Evolutionary conservation across 2,888 invertebrate species (phyloP).

Genomic region (Lithophane socia): DNA sequence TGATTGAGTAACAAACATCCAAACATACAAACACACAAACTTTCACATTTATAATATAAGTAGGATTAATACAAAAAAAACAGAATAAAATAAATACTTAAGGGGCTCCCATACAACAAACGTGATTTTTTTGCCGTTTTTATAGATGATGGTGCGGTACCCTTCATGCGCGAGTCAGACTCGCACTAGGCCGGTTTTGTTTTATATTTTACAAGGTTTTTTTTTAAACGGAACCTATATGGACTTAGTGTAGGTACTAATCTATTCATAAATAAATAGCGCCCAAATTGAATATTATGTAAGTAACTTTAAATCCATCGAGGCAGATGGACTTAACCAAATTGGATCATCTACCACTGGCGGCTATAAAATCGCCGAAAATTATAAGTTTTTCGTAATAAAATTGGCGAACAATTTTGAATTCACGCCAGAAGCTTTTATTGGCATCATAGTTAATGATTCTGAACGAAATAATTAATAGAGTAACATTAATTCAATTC

Average conservation of each 20-base stretch:
- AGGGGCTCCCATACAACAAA: no score
- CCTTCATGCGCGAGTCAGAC: no score
- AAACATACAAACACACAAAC: no score
- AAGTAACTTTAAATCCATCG: not conserved
- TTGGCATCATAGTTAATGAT: constrained; percentile 55
- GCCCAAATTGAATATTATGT: not conserved
- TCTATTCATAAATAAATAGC: not conserved
- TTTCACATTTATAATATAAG: no score
- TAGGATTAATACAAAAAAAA: no score
- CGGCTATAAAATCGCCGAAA: constrained; percentile 11
- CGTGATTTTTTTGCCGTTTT: no score
- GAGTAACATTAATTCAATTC: constrained; percentile 53
- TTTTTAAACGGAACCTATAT: no score
- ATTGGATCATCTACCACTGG: constrained; percentile 16
- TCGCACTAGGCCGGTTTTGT: no score
- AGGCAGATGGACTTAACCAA: not conserved
- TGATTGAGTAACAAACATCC: no score
- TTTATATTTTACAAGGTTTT: not conserved
- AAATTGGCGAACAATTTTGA: constrained; percentile 31
- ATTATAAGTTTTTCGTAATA: constrained; percentile 32
- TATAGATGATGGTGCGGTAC: no score
- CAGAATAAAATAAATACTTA: no score
- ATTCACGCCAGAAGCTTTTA: constrained; percentile 48
- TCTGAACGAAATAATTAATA: constrained; percentile 61
- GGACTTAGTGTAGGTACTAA: not conserved